phyloP scores from a whole-genome alignment of 2,113 vertebrate genomes.

The Gopherus evgoodei region DNA sequence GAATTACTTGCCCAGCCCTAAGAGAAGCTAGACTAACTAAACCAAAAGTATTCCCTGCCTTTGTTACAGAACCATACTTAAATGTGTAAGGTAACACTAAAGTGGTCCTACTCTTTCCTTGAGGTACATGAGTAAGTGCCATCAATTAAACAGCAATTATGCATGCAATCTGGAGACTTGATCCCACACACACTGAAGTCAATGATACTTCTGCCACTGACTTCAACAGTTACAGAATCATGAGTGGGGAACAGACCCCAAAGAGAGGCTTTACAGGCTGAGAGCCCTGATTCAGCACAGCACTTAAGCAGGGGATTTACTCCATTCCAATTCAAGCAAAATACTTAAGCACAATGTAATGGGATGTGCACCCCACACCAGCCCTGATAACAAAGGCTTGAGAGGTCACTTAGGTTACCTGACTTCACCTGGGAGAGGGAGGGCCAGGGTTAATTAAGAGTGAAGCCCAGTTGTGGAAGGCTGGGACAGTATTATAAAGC shows the following conservation, averaged over 20 bases:
- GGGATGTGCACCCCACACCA: neutral
- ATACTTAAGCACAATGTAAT: neutral
- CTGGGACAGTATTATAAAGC: neutral
- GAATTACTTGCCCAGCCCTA: fast-evolving
- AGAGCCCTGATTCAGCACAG: neutral
- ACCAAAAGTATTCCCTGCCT: neutral
- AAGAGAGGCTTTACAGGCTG: fast-evolving
- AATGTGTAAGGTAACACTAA: neutral
- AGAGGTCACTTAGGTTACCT: neutral
- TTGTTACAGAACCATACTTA: neutral
- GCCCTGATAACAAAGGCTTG: neutral
- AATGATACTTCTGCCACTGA: fast-evolving
- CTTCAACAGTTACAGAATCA: fast-evolving
- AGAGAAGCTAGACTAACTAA: neutral
- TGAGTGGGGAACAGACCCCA: neutral
- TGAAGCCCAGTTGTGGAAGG: neutral
- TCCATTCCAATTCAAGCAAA: neutral
- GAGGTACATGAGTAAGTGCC: neutral
- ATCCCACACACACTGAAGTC: neutral
- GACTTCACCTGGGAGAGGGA: neutral
- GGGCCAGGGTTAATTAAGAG: neutral
- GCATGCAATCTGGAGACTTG: neutral
- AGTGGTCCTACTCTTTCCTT: neutral
- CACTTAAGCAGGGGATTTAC: neutral
- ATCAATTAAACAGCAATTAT: neutral